Evolutionary conservation across 2,113 vertebrate species (phyloP).

Genomic region (Hippocampus mohnikei): DNA sequence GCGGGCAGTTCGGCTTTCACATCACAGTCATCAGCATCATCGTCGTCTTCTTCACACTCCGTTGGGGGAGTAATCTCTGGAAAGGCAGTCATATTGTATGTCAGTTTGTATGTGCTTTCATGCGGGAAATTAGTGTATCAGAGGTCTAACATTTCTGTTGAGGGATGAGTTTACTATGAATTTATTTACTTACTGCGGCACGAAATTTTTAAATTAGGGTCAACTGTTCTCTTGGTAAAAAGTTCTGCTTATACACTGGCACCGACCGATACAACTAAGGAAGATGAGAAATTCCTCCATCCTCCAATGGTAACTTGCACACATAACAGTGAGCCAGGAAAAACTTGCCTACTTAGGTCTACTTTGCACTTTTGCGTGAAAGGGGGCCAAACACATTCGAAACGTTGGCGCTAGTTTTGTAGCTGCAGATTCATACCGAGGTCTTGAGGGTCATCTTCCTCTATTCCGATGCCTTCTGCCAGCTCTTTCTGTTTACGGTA

Average conservation of each 20-base stretch:
- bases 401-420: not conserved
- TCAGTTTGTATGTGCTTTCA: not conserved
- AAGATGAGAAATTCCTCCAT: not conserved
- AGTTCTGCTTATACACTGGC: too few species aligned
- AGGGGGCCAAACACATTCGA: too few species aligned
- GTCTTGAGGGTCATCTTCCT: conserved; percentile 50
- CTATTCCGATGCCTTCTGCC: conserved; percentile 76
- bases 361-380: not conserved
- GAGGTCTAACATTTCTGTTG: too few species aligned
- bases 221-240: too few species aligned
- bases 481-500: conserved; percentile 80
- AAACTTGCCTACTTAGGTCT: not conserved
- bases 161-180: too few species aligned
- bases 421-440: conserved; percentile 46
- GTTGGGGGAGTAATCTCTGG: conserved; percentile 8
- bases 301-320: not conserved
- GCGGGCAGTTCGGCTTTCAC: conserved; percentile 71
- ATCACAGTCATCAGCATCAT: conserved; percentile 35
- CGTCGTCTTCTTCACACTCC: conserved; percentile 40
- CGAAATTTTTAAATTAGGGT: too few species aligned
- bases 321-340: not conserved
- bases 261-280: too few species aligned
- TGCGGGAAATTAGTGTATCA: not conserved
- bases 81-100: not conserved
- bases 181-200: too few species aligned